phyloP scores from a whole-genome alignment of 1,140 invertebrate genomes.

The Tetranychus urticae region DNA sequence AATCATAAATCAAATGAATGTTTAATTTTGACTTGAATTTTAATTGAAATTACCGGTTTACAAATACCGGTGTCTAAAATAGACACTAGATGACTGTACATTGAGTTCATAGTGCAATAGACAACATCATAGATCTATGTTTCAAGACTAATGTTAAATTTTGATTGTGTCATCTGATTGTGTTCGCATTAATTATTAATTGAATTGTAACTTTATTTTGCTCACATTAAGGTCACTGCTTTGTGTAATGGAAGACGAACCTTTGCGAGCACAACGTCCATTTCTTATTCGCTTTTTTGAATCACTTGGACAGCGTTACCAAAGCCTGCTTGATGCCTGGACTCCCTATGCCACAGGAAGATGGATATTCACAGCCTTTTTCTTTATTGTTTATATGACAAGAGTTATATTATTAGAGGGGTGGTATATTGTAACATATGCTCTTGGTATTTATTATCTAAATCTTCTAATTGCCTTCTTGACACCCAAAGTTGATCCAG shows the following conservation, averaged over 20 bases:
- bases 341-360: conserved; percentile 27
- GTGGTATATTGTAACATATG: conserved; percentile 98
- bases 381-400: conserved; percentile 21
- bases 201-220: too few relatives aligned
- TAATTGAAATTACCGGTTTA: too few relatives aligned
- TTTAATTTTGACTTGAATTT: too few relatives aligned
- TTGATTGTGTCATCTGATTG: too few relatives aligned
- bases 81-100: too few relatives aligned
- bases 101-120: too few relatives aligned
- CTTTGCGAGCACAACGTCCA: neutral
- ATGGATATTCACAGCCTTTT: conserved; percentile 25
- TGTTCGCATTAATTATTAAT: too few relatives aligned
- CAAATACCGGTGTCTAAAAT: too few relatives aligned
- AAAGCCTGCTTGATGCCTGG: conserved; percentile 28
- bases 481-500: conserved; percentile 95
- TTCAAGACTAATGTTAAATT: too few relatives aligned
- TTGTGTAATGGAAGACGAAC: neutral
- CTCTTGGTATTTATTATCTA: conserved; percentile 91
- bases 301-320: conserved; percentile 23
- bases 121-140: too few relatives aligned
- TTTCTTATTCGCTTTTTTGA: neutral
- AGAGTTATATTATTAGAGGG: conserved; percentile 17
- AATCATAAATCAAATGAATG: too few relatives aligned
- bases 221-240: too few relatives aligned
- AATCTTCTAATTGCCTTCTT: conserved; percentile 99